Percentiles rank a stretch among this genome's conserved stretches.
These are phyloP conservation scores for Dasypus novemcinctus DNA, from an alignment of 2,113 vertebrate species.

Conservation along the genomic window DNA sequence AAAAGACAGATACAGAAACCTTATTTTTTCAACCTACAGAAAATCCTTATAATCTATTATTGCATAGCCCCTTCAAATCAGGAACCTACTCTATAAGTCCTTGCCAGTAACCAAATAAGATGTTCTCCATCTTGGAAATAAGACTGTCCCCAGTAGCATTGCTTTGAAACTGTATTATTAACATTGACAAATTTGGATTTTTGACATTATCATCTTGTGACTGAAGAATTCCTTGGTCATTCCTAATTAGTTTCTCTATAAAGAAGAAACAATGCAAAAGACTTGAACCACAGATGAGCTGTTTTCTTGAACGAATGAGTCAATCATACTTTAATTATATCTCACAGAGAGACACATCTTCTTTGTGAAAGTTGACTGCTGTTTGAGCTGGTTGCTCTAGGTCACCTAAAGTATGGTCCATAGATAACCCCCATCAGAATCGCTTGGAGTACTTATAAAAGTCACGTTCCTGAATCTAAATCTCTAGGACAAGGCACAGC, in stretches of 20 bases:
- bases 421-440: neutral
- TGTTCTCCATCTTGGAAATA: constrained; percentile 27
- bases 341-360: neutral
- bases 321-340: constrained; percentile 13
- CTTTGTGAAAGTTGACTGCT: neutral
- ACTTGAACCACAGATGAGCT: neutral
- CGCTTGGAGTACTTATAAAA: neutral
- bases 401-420: neutral
- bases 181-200: constrained; percentile 57
- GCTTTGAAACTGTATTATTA: constrained; percentile 53
- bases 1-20: constrained; percentile 62
- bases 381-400: neutral
- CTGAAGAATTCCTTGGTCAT: constrained; percentile 47
- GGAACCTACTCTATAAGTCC: constrained; percentile 50
- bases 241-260: constrained; percentile 31
- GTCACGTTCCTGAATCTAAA: neutral
- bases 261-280: constrained; percentile 47
- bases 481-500: neutral
- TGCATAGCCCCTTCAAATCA: constrained; percentile 2
- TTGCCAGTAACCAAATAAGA: constrained; percentile 43
- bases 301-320: constrained; percentile 19
- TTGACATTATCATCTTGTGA: constrained; percentile 63
- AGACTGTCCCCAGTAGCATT: constrained; percentile 8
- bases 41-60: constrained; percentile 63
- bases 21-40: constrained; percentile 53